Base-by-base conservation (phyloP, 1,140 invertebrate genomes). In the Brachionus angularis region DNA sequence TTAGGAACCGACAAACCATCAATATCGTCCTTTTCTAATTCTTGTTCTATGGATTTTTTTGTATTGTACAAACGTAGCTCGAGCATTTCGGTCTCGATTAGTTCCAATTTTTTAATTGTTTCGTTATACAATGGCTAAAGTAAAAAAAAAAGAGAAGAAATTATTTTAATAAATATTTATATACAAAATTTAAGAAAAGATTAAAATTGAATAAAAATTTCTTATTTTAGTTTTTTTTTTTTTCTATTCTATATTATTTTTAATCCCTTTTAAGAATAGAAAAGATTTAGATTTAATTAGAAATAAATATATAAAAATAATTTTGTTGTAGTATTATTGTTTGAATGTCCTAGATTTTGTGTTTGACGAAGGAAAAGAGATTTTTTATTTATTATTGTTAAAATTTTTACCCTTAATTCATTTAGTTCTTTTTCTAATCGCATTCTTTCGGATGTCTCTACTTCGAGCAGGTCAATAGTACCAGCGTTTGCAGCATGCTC, bases 401-500 rank as follows among this genome's bases (percentile, higher is more conserved):
- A 27, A 39, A 10, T 42, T 64, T 75, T 72, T 73, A 85, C 84
- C 76, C 88, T 86, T n/a, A 90, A 82, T 72, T 92, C 89, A 50
- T 87, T 85, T 7, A 92, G 84, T 77, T 94, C 91, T 74, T 89
- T 87, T 77, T 93, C 91, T 1, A 94, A 83, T 33, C 80, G 77
- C 77, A 84, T 79, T 64, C 83, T 80, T 61, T 84, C 82, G 3
- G 79, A 76, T 39, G 81, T 81, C 75, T 96, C 92, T 1, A 89
- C 88, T 77, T 94, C 91, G 31, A 95, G 86, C 18, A 91, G 86
- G 76, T 96, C 91, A 0, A 89, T 87, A 0, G 91, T 90, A 71
- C 93, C 84, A 7, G 88, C 89, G 4, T 91, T 88, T 0, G 91
- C 90, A 7, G 90, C 89, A 75, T 93, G 89, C 79, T 96, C 92